A percentile compares a stretch with the other conserved stretches of the same genome.
Evolutionary conservation across 2,888 invertebrate species (phyloP).

Genomic region (Dexiosoma caninum): DNA sequence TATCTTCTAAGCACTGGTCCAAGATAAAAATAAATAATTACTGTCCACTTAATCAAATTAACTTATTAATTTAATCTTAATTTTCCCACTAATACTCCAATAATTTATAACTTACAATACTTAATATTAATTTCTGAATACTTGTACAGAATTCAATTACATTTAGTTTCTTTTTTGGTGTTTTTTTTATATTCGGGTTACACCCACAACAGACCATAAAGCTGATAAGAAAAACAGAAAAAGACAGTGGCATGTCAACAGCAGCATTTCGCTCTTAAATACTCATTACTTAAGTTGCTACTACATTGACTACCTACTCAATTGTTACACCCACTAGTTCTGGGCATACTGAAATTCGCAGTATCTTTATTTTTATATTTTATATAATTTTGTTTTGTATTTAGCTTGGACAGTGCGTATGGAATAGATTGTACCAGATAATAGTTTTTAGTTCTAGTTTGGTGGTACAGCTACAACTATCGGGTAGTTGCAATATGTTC

Average conservation of each 20-base stretch:
- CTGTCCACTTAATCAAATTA: background rate
- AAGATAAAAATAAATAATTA: background rate
- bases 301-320: slow-evolving; percentile 14
- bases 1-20: too few species aligned
- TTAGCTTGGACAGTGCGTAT: too few species aligned
- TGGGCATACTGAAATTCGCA: background rate
- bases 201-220: slow-evolving; percentile 36
- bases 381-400: too few species aligned
- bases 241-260: slow-evolving; percentile 38
- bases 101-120: background rate
- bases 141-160: slow-evolving; percentile 38
- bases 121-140: slow-evolving; percentile 34
- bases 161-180: slow-evolving; percentile 2
- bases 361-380: too few species aligned
- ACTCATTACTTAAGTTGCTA: slow-evolving; percentile 45
- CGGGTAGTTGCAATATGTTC: background rate
- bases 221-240: background rate
- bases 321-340: background rate
- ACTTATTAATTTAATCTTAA: slow-evolving; percentile 2
- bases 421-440: too few species aligned
- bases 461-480: background rate
- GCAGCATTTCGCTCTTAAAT: slow-evolving; percentile 52
- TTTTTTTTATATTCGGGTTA: slow-evolving; percentile 17
- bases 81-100: background rate
- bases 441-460: too few species aligned